Conservation (phyloP, 2,888 invertebrate species). For the Drosophila cyrtoloma region DNA sequence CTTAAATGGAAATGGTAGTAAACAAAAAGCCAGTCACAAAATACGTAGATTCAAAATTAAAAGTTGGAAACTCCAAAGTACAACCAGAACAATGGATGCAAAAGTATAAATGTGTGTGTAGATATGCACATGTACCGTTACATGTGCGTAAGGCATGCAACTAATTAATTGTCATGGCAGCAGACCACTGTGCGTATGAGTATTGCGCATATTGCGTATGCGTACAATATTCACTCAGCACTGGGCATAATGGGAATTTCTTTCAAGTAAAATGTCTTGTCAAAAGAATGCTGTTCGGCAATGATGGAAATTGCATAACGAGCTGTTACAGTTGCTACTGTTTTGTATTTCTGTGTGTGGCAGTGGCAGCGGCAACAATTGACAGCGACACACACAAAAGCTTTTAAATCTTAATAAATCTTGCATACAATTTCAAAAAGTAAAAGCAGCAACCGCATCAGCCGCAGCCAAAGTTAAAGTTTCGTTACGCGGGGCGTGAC, state of each 20-base stretch:
- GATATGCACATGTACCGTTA: not conserved
- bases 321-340: conserved; percentile 2
- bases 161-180: conserved; percentile 36
- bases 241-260: conserved; percentile 13
- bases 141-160: conserved; percentile 7
- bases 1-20: not conserved
- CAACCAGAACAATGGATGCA: conserved; percentile 25
- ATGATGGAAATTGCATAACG: conserved; percentile 30
- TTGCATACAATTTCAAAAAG: conserved; percentile 79
- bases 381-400: conserved; percentile 79
- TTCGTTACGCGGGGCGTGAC: conserved; percentile 57
- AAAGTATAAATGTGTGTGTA: not conserved
- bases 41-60: not conserved
- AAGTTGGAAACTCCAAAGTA: conserved; percentile 12
- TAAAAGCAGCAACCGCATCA: conserved; percentile 50
- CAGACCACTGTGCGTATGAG: conserved; percentile 43
- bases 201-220: conserved; percentile 29
- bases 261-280: conserved; percentile 64
- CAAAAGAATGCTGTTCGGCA: conserved; percentile 42
- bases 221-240: conserved; percentile 10
- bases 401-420: conserved; percentile 81
- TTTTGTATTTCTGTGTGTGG: conserved; percentile 23
- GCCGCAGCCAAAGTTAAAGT: conserved; percentile 38
- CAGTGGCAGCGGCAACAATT: conserved; percentile 61
- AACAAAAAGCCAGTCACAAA: not conserved